Base-by-base conservation (phyloP, 2,797 vertebrate species). In the Microctenopoma stevenorrisi region DNA sequence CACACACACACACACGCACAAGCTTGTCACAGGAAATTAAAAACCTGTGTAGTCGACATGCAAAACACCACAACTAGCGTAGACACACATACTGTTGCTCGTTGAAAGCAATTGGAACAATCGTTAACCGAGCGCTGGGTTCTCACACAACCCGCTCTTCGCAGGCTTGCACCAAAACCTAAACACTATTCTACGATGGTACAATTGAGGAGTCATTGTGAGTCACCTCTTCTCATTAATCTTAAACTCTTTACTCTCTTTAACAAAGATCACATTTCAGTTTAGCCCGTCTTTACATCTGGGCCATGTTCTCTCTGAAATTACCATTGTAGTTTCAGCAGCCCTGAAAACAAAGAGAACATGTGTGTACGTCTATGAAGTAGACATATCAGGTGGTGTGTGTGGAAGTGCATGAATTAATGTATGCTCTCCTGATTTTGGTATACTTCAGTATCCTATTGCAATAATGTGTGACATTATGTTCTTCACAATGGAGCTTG, bases 1-100 rank as follows among this genome's bases (percentile, higher is more conserved):
- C 63, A 49, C 58, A 55, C 4, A 13, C 56, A 65, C 65, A 68
- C 56, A 38, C 54, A 55, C 54, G 52, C 59, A 64, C 42, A 54
- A 2, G 26, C 63, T 71, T 78, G 69, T 81, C 62, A 79, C 78
- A 85, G 80, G 68, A 85, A 88, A 87, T 83, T 72, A 84, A 83
- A 87, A 84, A 73, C 61, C 59, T 63, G 62, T 76, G 73, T 62
- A 72, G 76, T 49, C 8, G 13, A 75, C 72, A 67, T 56, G 55
- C 57, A 67, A 46, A 42, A 46, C 57, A 15, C 52, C 75, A 48
- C 57, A 38, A 54, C 30, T 33, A n/a, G 7, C 28, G 50, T 5
- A 51, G 18, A 61, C 12, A 49, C 22, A 46, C 7, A 61, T 47
- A 55, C 51, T 33, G 10, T 53, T 64, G 10, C 54, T 28, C 2